Evolutionary conservation across 2,888 invertebrate genomes (phyloP).

Genomic region (Drosophila picticornis): DNA sequence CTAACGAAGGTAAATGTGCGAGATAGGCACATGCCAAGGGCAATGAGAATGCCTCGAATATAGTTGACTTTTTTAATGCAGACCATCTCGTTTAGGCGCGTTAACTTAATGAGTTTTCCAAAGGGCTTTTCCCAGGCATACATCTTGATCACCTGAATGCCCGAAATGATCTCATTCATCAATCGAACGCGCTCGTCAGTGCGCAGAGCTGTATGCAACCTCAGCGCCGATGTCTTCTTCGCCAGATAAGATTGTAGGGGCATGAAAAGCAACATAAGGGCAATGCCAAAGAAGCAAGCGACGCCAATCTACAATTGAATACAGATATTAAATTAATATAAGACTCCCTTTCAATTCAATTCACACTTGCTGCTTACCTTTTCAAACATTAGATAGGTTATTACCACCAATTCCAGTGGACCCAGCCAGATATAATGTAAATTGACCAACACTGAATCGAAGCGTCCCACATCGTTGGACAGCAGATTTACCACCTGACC

Average conservation of each 20-base stretch:
- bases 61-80: slow-evolving; percentile 90
- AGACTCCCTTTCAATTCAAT: background rate
- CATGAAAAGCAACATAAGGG: slow-evolving; percentile 88
- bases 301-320: slow-evolving; percentile 85
- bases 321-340: background rate
- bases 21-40: slow-evolving; percentile 94
- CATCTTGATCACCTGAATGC: slow-evolving; percentile 97
- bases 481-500: slow-evolving; percentile 94
- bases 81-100: slow-evolving; percentile 87
- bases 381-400: slow-evolving; percentile 91
- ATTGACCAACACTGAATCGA: slow-evolving; percentile 90
- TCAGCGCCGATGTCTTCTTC: slow-evolving; percentile 87
- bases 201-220: slow-evolving; percentile 92
- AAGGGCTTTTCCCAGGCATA: slow-evolving; percentile 97
- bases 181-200: slow-evolving; percentile 95
- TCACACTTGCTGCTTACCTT: slow-evolving; percentile 83
- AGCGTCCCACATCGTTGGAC: slow-evolving; percentile 95
- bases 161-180: slow-evolving; percentile 95
- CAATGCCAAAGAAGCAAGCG: slow-evolving; percentile 87
- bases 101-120: slow-evolving; percentile 89
- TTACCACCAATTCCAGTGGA: slow-evolving; percentile 92
- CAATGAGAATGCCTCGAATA: slow-evolving; percentile 90
- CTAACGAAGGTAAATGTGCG: slow-evolving; percentile 94
- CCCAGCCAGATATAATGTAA: slow-evolving; percentile 97
- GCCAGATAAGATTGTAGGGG: slow-evolving; percentile 92